These are phyloP conservation scores for Brachionus manjavacas DNA, from an alignment of 1,140 invertebrate species.

Conservation along the genomic window DNA sequence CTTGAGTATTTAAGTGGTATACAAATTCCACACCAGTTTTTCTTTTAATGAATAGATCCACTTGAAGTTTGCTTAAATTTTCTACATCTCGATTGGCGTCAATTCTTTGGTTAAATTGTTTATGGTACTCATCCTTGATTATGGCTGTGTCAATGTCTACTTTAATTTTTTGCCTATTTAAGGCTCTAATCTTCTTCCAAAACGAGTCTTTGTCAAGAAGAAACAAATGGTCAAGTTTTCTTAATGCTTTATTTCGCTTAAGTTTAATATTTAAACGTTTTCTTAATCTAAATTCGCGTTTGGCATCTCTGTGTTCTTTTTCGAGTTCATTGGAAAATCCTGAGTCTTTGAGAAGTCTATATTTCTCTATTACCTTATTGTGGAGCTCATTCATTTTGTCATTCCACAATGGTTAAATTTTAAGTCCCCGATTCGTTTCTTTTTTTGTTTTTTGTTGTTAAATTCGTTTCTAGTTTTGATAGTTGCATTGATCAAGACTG, in stretches of 20 bases:
- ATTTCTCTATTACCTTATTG: conserved; percentile 19
- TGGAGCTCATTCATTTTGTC: background rate
- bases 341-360: background rate
- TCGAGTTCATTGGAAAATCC: background rate
- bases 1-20: background rate
- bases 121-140: background rate
- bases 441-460: conserved; percentile 17
- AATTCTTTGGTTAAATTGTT: background rate
- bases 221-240: background rate
- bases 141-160: background rate
- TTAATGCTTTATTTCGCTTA: background rate
- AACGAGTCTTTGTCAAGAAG: background rate
- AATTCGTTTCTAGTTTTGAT: background rate
- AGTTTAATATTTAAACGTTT: conserved; percentile 16
- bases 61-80: background rate
- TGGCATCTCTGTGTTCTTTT: conserved; percentile 12
- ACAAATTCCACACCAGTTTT: background rate
- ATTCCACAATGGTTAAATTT: background rate
- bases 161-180: background rate
- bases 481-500: background rate
- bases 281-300: background rate
- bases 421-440: background rate
- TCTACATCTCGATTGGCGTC: background rate
- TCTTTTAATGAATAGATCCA: background rate
- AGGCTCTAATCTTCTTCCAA: background rate